Evolutionary conservation across 2,797 vertebrate species (phyloP).

Genomic region (Salmo trutta): DNA sequence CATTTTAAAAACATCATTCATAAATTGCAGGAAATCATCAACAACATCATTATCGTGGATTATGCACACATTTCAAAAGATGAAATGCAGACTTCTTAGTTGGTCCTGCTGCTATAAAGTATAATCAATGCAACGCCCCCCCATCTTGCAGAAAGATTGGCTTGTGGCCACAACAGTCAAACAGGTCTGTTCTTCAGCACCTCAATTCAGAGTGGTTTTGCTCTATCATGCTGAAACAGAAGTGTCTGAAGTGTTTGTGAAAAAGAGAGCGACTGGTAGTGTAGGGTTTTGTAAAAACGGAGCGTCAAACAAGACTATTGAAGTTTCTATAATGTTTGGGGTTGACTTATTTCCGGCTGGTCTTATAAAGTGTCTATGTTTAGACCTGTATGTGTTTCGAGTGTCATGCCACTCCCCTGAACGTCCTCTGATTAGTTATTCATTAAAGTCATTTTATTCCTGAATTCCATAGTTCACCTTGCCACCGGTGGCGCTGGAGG

Average conservation of each 20-base stretch:
- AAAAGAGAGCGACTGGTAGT: not conserved
- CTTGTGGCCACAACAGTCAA: conserved; percentile 12
- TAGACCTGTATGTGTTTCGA: conserved; percentile 26
- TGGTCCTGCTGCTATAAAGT: conserved; percentile 56
- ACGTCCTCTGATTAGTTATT: conserved; percentile 35
- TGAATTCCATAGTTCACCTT: conserved; percentile 68
- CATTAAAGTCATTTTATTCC: conserved; percentile 42
- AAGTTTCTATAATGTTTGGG: conserved; percentile 27
- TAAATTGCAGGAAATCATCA: conserved; percentile 31
- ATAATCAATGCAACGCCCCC: conserved; percentile 14
- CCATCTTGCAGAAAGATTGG: conserved; percentile 21
- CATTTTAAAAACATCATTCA: conserved; percentile 19
- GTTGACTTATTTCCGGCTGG: conserved; percentile 48
- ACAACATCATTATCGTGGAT: conserved; percentile 26
- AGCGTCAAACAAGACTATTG: conserved; percentile 21
- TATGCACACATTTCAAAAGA: conserved; percentile 16
- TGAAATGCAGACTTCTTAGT: conserved; percentile 61
- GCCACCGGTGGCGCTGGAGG: conserved; percentile 77
- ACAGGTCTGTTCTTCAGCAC: not conserved
- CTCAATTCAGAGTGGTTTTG: conserved; percentile 28
- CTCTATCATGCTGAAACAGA: conserved; percentile 38
- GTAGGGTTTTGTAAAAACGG: not conserved
- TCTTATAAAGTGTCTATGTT: conserved; percentile 47
- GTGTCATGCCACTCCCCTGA: conserved; percentile 35
- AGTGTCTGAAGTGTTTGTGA: not conserved